These are phyloP conservation scores for Epinephelus cyanopodus DNA, from an alignment of 2,113 vertebrate genomes.

Conservation along the genomic window DNA sequence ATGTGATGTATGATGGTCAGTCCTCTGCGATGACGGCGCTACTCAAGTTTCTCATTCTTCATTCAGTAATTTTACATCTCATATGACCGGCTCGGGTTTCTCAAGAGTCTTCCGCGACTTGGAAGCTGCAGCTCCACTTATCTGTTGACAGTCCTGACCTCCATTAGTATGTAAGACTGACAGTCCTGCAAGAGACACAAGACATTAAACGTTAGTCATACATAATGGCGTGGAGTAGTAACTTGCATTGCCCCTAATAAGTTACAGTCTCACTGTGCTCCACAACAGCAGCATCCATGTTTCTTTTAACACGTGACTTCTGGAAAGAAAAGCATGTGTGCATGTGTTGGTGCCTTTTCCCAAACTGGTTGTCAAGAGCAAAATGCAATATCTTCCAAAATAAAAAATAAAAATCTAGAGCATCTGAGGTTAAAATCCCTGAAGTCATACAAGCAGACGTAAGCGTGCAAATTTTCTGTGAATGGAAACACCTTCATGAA, in stretches of 20 bases:
- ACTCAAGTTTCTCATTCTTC: slow-evolving; percentile 39
- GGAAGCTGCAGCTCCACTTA: slow-evolving; percentile 18
- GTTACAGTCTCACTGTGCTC: neutral
- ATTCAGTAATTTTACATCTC: slow-evolving; percentile 35
- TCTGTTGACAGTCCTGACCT: slow-evolving; percentile 27
- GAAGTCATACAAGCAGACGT: neutral
- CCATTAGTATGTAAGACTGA: slow-evolving; percentile 32
- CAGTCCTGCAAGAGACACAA: slow-evolving; percentile 51
- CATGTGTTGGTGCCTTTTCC: neutral
- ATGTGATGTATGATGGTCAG: neutral
- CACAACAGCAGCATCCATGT: neutral
- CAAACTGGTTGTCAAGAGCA: neutral
- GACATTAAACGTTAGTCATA: slow-evolving; percentile 1
- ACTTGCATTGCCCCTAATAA: neutral
- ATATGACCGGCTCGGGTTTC: slow-evolving; percentile 12
- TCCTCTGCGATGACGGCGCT: neutral
- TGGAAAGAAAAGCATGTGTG: neutral
- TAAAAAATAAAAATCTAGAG: too few species aligned
- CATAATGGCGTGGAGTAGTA: neutral
- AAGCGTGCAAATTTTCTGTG: neutral
- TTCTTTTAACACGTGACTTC: neutral
- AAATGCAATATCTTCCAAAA: too few species aligned
- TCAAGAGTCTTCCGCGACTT: neutral
- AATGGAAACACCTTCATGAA: neutral
- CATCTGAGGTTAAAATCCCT: neutral